Conservation (phyloP, 2,888 invertebrate genomes). For the Trachelus iudaicus region DNA sequence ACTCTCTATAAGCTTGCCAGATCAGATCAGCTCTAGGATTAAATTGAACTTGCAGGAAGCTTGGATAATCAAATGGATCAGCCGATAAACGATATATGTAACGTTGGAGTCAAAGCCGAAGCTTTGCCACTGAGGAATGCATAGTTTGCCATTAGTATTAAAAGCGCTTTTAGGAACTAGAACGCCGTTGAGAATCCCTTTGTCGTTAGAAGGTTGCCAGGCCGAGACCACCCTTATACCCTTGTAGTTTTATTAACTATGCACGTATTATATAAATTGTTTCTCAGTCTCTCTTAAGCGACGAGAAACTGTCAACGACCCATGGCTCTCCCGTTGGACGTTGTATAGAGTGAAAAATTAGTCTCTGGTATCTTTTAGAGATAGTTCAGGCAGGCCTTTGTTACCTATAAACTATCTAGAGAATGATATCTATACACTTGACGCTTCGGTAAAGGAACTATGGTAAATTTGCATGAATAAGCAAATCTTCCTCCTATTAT, state of each 20-base stretch:
- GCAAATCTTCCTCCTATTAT: slow-evolving; percentile 20
- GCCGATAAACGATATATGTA: slow-evolving; percentile 25
- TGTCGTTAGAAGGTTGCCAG: slow-evolving; percentile 20
- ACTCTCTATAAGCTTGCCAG: neutral
- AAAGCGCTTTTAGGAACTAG: slow-evolving; percentile 34
- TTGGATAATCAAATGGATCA: slow-evolving; percentile 37
- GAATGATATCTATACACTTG: neutral
- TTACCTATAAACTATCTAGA: neutral
- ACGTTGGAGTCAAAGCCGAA: slow-evolving; percentile 21
- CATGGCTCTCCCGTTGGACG: neutral
- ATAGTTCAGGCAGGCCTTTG: neutral
- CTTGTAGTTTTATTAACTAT: slow-evolving; percentile 25
- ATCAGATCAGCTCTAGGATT: slow-evolving; percentile 41
- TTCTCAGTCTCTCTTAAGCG: neutral
- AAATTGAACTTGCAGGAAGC: slow-evolving; percentile 49
- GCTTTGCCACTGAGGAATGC: slow-evolving; percentile 35
- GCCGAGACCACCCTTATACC: slow-evolving; percentile 25
- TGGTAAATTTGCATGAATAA: slow-evolving; percentile 45
- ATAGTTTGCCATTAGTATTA: slow-evolving; percentile 51
- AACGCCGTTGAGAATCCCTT: slow-evolving; percentile 25
- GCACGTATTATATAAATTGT: neutral
- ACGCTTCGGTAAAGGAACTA: slow-evolving; percentile 10
- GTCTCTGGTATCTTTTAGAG: neutral
- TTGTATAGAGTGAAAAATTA: neutral
- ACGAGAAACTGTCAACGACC: neutral